phyloP scores from a whole-genome alignment of 2,888 invertebrate species.

The Myathropa florea region DNA sequence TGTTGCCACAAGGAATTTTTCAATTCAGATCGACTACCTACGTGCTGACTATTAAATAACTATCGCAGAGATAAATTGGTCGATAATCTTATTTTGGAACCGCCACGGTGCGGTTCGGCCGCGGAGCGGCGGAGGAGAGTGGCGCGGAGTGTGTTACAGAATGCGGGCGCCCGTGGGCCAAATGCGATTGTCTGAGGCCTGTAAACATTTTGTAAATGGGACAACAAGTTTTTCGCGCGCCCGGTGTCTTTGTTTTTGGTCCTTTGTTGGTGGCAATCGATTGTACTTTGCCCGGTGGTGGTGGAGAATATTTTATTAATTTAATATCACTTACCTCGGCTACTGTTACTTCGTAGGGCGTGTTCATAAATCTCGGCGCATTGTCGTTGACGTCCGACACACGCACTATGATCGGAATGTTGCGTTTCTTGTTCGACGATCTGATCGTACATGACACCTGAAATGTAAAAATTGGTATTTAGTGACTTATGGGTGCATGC shows the following conservation, averaged over 20 bases:
- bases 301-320: conserved; percentile 33
- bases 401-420: conserved; percentile 93
- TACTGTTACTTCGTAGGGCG: conserved; percentile 91
- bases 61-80: conserved; percentile 68
- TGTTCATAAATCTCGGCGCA: conserved; percentile 90
- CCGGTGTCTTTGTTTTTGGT: neutral
- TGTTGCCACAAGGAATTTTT: conserved; percentile 65
- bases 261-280: conserved; percentile 23
- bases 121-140: neutral
- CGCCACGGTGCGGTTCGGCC: neutral
- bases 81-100: conserved; percentile 64
- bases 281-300: conserved; percentile 13
- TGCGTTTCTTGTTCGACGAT: conserved; percentile 89
- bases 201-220: conserved; percentile 50
- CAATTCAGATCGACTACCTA: conserved; percentile 68
- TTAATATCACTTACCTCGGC: conserved; percentile 87
- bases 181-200: conserved; percentile 48
- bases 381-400: conserved; percentile 96
- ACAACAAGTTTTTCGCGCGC: conserved; percentile 37
- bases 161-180: conserved; percentile 67
- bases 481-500: neutral
- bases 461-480: conserved; percentile 74
- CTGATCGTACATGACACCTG: conserved; percentile 92
- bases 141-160: conserved; percentile 37
- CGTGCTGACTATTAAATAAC: conserved; percentile 71